Evolutionary conservation across 2,113 vertebrate species (phyloP).

Genomic region (Cathartes aura): DNA sequence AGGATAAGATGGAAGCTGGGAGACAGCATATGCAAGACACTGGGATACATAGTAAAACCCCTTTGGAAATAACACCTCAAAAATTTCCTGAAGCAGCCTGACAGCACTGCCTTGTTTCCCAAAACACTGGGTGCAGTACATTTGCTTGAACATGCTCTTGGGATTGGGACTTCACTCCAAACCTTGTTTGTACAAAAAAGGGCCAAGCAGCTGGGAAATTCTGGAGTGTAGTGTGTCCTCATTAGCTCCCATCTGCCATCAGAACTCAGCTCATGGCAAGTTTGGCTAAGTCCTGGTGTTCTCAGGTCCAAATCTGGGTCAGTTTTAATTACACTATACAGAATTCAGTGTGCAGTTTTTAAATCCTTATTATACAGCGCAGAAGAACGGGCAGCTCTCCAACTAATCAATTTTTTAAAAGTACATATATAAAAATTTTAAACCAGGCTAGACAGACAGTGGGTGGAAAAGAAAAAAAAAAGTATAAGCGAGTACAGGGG

Average conservation of each 20-base stretch:
- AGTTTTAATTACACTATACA: conserved; percentile 85
- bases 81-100: conserved; percentile 60
- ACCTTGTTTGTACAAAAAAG: conserved; percentile 84
- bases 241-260: conserved; percentile 86
- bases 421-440: conserved; percentile 87
- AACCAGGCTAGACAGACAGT: conserved; percentile 81
- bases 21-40: background rate
- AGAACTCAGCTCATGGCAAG: conserved; percentile 85
- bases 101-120: conserved; percentile 69
- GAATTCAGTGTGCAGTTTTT: conserved; percentile 81
- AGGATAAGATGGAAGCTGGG: background rate
- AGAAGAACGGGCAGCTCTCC: conserved; percentile 81
- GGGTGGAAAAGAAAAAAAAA: conserved; percentile 69
- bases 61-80: conserved; percentile 38
- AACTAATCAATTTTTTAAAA: conserved; percentile 88
- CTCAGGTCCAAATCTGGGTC: conserved; percentile 86
- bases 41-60: background rate
- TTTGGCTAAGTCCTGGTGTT: conserved; percentile 83
- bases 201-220: conserved; percentile 87
- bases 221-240: conserved; percentile 84
- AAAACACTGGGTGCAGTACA: conserved; percentile 76
- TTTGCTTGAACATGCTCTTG: conserved; percentile 80
- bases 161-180: conserved; percentile 82
- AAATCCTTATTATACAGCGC: conserved; percentile 83
- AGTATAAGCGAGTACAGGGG: conserved; percentile 76